A percentile compares a stretch with the other conserved stretches of the same genome.
Conservation (phyloP, 1,140 invertebrate species). For the Thereuonema tuberculata region DNA sequence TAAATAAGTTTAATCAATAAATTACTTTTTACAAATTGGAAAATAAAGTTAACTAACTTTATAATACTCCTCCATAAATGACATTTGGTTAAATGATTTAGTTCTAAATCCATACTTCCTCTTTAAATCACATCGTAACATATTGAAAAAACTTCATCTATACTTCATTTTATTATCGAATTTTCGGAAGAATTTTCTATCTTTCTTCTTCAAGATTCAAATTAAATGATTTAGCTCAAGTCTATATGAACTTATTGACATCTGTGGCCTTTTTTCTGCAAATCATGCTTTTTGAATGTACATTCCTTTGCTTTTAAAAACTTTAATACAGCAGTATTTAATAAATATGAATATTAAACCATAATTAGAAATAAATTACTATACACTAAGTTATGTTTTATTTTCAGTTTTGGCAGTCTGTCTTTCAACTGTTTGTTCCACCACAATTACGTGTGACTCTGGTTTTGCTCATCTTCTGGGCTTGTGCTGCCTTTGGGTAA, state of each 20-base stretch:
- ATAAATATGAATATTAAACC: not conserved
- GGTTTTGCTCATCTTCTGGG: constrained; percentile 33
- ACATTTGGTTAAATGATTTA: not conserved
- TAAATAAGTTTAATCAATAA: not conserved
- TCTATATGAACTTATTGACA: not conserved
- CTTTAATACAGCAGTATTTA: not conserved
- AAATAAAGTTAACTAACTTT: not conserved
- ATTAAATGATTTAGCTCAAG: not conserved
- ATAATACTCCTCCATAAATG: not conserved
- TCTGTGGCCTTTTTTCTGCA: not conserved
- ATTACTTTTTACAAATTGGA: not conserved
- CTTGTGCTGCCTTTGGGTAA: constrained; percentile 37
- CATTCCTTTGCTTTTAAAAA: not conserved
- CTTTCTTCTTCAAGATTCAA: no score
- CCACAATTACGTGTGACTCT: constrained; percentile 27
- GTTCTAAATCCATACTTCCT: no score
- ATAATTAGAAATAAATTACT: not conserved
- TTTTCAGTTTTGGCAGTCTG: constrained; percentile 26
- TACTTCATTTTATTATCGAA: no score
- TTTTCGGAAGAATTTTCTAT: no score
- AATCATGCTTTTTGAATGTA: not conserved
- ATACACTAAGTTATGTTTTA: not conserved
- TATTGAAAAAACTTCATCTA: no score
- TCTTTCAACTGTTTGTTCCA: constrained; percentile 28
- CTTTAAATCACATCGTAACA: no score